Evolutionary conservation across 64 coral and sea anemone genomes (phyloP), one percentile per base, ranked within the genome.

Genomic region (Pachyseris speciosa): DNA sequence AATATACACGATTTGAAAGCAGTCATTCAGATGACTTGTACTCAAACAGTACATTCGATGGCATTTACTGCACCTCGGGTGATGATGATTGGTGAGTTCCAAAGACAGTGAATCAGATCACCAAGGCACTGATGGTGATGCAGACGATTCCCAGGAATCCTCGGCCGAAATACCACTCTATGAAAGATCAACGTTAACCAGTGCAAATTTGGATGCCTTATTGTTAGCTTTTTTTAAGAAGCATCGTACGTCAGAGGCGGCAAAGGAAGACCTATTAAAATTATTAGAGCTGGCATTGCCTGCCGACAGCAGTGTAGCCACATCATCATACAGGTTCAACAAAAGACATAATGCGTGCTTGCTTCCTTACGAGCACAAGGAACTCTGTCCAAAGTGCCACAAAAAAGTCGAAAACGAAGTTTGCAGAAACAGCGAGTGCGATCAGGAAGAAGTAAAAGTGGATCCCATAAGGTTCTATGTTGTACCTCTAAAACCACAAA

Each of bases 211-310:
- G 16, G 52, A 57, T 57, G 58, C 58, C 3, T 61, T 61, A 61
- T 9, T 87, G 42, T 16, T 72, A 52, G 41, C 85, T 69, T 41
- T 3, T 61, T 61, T 25, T 61, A 61, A 88, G 38, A 88, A 88
- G 37, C 86, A 75, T 19, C 83, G 16, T 5, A 17, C 61, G 0
- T 31, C 70, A 28, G 53, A 88, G 7, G 29, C 86, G 28, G 71
- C 70, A 8, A 88, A 88, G 32, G 9, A 37, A 48, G 86, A 75
- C 50, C 41, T 88, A 1, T 17, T 88, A 10, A 88, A 88, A 64
- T 41, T 88, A 0, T n/a, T 75, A 22, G 1, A 76, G 11, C 20
- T 88, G 9, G 19, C 70, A n/a, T 45, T 88, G n/a, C 50, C 85
- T 1, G 50, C 53, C 6, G 69, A 44, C 33, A 74, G 58, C 41